Evolutionary conservation across 2,888 invertebrate species (phyloP).

Genomic region (Subacronicta megacephala): DNA sequence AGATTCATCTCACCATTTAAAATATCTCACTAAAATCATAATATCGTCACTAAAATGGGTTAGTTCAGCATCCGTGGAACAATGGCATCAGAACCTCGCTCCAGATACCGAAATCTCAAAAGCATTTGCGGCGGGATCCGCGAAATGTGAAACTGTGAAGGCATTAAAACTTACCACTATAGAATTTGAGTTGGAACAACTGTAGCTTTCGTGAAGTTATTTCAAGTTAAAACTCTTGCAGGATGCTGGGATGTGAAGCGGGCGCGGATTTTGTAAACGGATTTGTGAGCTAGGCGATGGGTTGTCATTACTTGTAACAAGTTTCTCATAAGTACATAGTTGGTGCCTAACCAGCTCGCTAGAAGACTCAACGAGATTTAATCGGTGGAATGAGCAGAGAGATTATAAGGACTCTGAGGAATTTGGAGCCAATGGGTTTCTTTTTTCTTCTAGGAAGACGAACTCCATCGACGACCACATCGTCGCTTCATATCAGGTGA

Average conservation of each 20-base stretch:
- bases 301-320: conserved; percentile 26
- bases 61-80: conserved; percentile 58
- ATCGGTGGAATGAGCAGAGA: not conserved
- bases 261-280: conserved; percentile 50
- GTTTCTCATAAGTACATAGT: conserved; percentile 32
- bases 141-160: conserved; percentile 62
- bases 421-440: too few species aligned
- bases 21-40: conserved; percentile 38
- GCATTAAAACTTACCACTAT: conserved; percentile 77
- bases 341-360: not conserved
- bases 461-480: too few species aligned
- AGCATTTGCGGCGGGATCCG: conserved; percentile 54
- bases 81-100: conserved; percentile 55
- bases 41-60: conserved; percentile 52
- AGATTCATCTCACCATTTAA: conserved; percentile 17
- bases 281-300: conserved; percentile 43
- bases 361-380: not conserved
- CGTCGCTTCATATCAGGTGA: too few species aligned
- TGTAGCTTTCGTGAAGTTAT: conserved; percentile 63
- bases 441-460: too few species aligned
- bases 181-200: conserved; percentile 69
- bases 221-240: conserved; percentile 55
- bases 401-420: not conserved
- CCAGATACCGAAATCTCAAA: conserved; percentile 66
- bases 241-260: conserved; percentile 39